Evolutionary conservation across 2,797 vertebrate genomes (phyloP), one percentile per base, ranked within the genome.

Genomic region (Catostomus latipinnis): DNA sequence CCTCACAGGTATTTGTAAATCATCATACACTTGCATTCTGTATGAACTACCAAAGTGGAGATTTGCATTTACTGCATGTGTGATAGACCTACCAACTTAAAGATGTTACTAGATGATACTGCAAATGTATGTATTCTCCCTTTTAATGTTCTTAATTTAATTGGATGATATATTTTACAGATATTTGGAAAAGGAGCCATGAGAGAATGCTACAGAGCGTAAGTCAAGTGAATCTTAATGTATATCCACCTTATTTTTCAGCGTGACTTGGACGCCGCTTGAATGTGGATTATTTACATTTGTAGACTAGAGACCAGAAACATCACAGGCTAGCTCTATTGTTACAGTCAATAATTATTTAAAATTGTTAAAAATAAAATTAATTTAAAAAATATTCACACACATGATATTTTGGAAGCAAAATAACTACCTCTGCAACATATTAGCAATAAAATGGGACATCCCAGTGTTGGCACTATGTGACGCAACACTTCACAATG

Each of bases 131-230:
- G 8, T 50, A 6, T 34, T 77, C 34, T 34, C 34, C 34, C 34
- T 34, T 18, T 34, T 34, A 34, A 34, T 34, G 34, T n/a, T 49
- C 16, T 62, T 52, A 6, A 0, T 56, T 1, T 43, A 66, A 18
- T 78, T 22, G 5, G 6, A 16, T 68, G 14, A 46, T 60, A 83
- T 48, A 48, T 88, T 81, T 89, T 81, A 18, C 92, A 99, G 98
- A 94, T 97, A 10, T 99, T 99, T 22, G 97, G 98, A 78, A 96
- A 91, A 78, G 98, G 98, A 62, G 97, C 98, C 22, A 99, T 99
- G 98, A 94, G 98, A 53, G 97, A 99, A 87, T 99, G 98, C 91
- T 99, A 94, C 92, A 93, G 98, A 92, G 94, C 96, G 98, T 99
- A 92, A 97, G 98, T 95, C 76, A 71, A 34, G 45, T 54, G 6